Percentiles rank a stretch among this genome's conserved stretches.
These are phyloP conservation scores for Serinus canaria DNA, from an alignment of 2,113 vertebrate species.

Conservation along the genomic window DNA sequence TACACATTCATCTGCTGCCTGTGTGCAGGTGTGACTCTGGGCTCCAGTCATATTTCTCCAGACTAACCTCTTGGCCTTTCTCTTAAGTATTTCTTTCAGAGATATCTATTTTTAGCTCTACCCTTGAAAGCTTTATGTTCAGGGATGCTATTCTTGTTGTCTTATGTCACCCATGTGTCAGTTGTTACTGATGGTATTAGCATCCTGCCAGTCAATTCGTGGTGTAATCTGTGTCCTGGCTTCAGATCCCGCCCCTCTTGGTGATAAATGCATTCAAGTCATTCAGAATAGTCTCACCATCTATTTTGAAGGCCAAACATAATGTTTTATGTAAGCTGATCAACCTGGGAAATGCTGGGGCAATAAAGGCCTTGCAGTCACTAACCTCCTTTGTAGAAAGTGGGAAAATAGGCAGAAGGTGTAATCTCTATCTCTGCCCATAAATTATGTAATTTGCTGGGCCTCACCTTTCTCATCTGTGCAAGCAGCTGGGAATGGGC, in stretches of 20 bases:
- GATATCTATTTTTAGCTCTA: background rate
- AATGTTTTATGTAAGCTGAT: background rate
- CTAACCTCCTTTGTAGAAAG: background rate
- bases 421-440: background rate
- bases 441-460: background rate
- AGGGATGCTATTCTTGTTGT: background rate
- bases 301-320: background rate
- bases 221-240: background rate
- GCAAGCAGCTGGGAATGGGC: background rate
- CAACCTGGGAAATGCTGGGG: background rate
- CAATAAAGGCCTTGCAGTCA: background rate
- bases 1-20: background rate
- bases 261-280: background rate
- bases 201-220: background rate
- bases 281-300: background rate
- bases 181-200: background rate
- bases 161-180: background rate
- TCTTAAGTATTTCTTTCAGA: background rate
- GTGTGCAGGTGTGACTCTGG: background rate
- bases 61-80: background rate
- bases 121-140: conserved; percentile 2
- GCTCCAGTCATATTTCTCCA: background rate
- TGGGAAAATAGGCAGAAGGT: background rate
- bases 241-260: background rate
- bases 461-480: background rate